Percentiles rank a stretch among this genome's conserved stretches.
Evolutionary conservation across 1,140 invertebrate species (phyloP).

Genomic region (Riptortus pedestris): DNA sequence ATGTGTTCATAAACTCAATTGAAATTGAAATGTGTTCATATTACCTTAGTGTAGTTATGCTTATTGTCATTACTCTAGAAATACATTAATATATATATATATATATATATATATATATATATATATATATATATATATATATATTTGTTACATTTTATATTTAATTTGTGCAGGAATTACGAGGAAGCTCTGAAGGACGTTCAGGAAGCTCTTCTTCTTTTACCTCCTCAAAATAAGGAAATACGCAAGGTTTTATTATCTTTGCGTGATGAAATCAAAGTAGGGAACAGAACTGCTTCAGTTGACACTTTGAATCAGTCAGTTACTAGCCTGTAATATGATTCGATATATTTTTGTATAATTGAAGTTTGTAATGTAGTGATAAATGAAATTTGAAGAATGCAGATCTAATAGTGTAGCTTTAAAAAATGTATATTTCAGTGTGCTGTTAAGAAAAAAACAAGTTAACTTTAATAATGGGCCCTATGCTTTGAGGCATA

Average conservation of each 20-base stretch:
- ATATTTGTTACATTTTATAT: too few species aligned
- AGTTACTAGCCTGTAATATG: slow-evolving; percentile 34
- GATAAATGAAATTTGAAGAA: neutral
- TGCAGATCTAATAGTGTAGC: neutral
- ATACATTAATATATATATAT: too few species aligned
- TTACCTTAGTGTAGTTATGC: too few species aligned
- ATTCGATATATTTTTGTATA: neutral
- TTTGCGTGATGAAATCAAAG: slow-evolving; percentile 53
- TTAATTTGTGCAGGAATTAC: too few species aligned
- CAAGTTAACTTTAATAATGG: neutral
- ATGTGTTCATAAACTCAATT: too few species aligned
- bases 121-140: too few species aligned
- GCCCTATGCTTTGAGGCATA: neutral
- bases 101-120: too few species aligned
- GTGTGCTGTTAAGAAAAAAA: slow-evolving; percentile 3
- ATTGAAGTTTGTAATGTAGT: neutral
- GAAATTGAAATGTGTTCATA: too few species aligned
- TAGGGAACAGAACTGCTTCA: slow-evolving; percentile 38
- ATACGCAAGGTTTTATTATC: slow-evolving; percentile 52
- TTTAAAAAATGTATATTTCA: neutral
- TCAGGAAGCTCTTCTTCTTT: slow-evolving; percentile 53
- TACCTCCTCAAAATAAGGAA: slow-evolving; percentile 53
- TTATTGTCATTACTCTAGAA: too few species aligned
- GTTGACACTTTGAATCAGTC: slow-evolving; percentile 43
- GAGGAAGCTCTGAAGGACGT: slow-evolving; percentile 54